phyloP scores from a whole-genome alignment of 2,113 vertebrate species.

The Neomonachus schauinslandi region DNA sequence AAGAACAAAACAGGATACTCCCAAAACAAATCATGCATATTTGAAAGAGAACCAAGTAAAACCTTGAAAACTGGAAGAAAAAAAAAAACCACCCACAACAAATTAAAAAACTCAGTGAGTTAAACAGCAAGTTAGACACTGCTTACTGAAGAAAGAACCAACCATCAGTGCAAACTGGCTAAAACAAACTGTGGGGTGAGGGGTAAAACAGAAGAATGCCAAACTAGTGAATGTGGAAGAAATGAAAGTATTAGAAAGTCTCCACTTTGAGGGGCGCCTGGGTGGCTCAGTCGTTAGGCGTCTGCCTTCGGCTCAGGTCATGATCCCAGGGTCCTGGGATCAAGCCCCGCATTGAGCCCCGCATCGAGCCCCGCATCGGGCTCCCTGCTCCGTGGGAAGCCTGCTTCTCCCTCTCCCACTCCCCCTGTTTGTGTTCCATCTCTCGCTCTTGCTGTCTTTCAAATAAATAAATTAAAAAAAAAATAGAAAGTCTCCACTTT shows the following conservation, averaged over 20 bases:
- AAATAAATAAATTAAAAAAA: no score
- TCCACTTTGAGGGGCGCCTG: no score
- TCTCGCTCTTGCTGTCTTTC: no score
- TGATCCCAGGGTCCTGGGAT: no score
- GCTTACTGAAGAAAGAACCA: background rate
- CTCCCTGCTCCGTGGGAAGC: no score
- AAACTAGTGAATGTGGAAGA: background rate
- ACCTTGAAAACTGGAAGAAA: background rate
- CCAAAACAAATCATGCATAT: background rate
- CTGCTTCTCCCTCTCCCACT: no score
- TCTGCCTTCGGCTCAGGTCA: no score
- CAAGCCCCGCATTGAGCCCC: no score
- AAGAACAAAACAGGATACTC: background rate
- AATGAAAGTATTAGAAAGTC: background rate
- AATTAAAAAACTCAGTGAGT: background rate
- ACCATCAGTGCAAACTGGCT: background rate
- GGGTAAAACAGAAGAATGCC: background rate
- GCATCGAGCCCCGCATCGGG: no score
- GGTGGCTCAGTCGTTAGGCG: no score
- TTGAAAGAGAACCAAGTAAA: conserved; percentile 47
- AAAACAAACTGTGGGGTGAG: background rate
- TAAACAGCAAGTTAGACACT: background rate
- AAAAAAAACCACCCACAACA: background rate
- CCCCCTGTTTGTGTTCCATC: no score
- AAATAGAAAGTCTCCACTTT: background rate